These are phyloP conservation scores for Phallusia fumigata DNA, from an alignment of 23 tunicate species.

Conservation along the genomic window DNA sequence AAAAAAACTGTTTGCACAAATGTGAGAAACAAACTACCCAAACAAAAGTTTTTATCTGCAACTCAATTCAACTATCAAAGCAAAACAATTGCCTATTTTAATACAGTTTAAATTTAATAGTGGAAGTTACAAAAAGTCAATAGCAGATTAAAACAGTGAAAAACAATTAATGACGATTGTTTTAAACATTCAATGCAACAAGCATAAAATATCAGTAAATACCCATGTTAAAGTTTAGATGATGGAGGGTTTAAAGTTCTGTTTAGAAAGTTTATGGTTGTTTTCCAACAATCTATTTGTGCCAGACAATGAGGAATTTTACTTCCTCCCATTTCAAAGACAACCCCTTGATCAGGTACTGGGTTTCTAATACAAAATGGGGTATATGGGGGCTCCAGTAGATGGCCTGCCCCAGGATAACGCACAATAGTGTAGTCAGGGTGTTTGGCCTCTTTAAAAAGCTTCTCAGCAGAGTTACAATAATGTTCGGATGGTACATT, in stretches of 20 bases:
- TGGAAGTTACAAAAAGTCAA: too few relatives aligned
- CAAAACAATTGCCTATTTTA: too few relatives aligned
- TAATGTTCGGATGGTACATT: conserved; percentile 28
- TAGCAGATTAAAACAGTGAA: too few relatives aligned
- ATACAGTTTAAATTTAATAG: too few relatives aligned
- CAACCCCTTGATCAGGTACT: background rate
- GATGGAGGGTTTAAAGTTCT: background rate
- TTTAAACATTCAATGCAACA: too few relatives aligned
- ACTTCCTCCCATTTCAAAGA: conserved; percentile 55
- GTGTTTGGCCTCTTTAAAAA: conserved; percentile 31
- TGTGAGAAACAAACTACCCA: too few relatives aligned
- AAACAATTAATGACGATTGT: too few relatives aligned
- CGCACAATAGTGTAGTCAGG: conserved; percentile 38
- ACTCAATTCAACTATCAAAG: too few relatives aligned
- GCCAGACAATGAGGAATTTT: conserved; percentile 53
- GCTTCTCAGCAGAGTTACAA: conserved; percentile 25
- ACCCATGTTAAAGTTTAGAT: background rate
- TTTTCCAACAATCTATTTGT: conserved; percentile 62
- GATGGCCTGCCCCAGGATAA: conserved; percentile 59
- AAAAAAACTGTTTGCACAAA: too few relatives aligned
- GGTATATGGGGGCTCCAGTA: conserved; percentile 50
- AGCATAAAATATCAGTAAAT: too few relatives aligned
- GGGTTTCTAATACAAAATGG: background rate
- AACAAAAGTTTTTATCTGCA: too few relatives aligned
- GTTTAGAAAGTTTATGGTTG: conserved; percentile 36